Evolutionary conservation across 2,113 vertebrate genomes (phyloP).

Genomic region (Stomatorhinus ivindoensis): DNA sequence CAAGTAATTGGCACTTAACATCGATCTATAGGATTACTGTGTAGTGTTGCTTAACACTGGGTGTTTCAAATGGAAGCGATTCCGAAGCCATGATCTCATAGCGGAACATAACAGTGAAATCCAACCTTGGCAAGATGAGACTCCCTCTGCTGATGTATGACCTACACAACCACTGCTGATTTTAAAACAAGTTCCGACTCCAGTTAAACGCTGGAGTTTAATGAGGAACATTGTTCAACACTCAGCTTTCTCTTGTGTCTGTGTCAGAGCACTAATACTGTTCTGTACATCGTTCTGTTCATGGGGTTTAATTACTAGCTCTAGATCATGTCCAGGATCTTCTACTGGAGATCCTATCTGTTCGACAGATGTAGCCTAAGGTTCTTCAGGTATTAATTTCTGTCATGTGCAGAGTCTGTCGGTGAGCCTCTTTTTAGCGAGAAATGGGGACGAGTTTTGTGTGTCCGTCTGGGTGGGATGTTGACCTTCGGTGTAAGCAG

Average conservation of each 20-base stretch:
- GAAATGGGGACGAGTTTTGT: not conserved
- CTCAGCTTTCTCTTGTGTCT: not conserved
- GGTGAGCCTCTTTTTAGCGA: not conserved
- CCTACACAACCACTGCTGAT: not conserved
- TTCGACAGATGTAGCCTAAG: not conserved
- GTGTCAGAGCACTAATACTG: not conserved
- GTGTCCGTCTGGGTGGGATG: not conserved
- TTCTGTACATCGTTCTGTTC: not conserved
- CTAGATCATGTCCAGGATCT: not conserved
- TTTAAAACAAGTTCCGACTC: not conserved
- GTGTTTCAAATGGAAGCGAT: not conserved
- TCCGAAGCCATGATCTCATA: not conserved
- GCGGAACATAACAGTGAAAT: not conserved
- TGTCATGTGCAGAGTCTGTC: not conserved
- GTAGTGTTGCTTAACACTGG: not conserved
- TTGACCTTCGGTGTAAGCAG: not conserved
- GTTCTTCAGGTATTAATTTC: not conserved
- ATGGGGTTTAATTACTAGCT: not conserved
- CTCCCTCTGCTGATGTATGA: not conserved
- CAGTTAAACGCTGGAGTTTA: not conserved
- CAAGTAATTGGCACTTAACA: slow-evolving; percentile 1
- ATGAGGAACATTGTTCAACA: not conserved
- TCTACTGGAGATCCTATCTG: not conserved
- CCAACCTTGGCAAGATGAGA: not conserved
- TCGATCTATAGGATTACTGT: not conserved